phyloP scores from a whole-genome alignment of 2,113 vertebrate genomes.

The Gambusia holbrooki region DNA sequence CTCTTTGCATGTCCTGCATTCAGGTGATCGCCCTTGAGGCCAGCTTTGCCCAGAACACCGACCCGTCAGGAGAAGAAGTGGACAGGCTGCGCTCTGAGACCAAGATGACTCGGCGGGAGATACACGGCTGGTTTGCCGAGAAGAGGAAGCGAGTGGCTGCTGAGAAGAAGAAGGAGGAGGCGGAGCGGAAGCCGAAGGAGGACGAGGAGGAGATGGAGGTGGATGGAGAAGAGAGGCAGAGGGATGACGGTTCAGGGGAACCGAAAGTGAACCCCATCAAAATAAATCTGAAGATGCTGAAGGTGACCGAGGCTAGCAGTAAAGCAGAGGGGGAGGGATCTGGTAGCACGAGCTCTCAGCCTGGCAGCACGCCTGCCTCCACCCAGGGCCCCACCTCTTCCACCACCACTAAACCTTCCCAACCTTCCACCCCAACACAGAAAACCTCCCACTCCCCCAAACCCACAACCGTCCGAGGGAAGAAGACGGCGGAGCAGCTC shows the following conservation, averaged over 20 bases:
- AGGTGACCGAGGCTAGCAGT: slow-evolving; percentile 89
- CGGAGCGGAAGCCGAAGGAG: slow-evolving; percentile 72
- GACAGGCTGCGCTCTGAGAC: slow-evolving; percentile 91
- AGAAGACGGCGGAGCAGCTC: slow-evolving; percentile 93
- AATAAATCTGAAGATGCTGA: slow-evolving; percentile 96
- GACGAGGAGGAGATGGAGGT: slow-evolving; percentile 62
- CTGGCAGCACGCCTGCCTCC: slow-evolving; percentile 33
- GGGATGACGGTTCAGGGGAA: slow-evolving; percentile 81
- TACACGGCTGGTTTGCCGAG: slow-evolving; percentile 96
- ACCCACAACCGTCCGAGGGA: slow-evolving; percentile 74
- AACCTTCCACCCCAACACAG: slow-evolving; percentile 30
- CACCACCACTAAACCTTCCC: slow-evolving; percentile 41
- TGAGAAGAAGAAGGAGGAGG: slow-evolving; percentile 83
- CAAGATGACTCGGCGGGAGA: slow-evolving; percentile 97
- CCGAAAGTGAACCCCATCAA: slow-evolving; percentile 97
- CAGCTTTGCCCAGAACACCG: slow-evolving; percentile 87
- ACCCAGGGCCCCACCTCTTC: slow-evolving; percentile 29
- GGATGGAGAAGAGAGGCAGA: slow-evolving; percentile 76
- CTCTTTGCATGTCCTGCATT: neutral
- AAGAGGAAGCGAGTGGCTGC: slow-evolving; percentile 84
- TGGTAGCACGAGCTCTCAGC: slow-evolving; percentile 63
- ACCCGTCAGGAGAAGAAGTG: slow-evolving; percentile 89
- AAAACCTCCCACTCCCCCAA: slow-evolving; percentile 63
- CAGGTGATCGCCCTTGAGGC: slow-evolving; percentile 84
- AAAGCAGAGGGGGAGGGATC: slow-evolving; percentile 72